A percentile compares a stretch with the other conserved stretches of the same genome.
Evolutionary conservation across 1,140 invertebrate species (phyloP).

Genomic region (Druon quercuslanigerum): DNA sequence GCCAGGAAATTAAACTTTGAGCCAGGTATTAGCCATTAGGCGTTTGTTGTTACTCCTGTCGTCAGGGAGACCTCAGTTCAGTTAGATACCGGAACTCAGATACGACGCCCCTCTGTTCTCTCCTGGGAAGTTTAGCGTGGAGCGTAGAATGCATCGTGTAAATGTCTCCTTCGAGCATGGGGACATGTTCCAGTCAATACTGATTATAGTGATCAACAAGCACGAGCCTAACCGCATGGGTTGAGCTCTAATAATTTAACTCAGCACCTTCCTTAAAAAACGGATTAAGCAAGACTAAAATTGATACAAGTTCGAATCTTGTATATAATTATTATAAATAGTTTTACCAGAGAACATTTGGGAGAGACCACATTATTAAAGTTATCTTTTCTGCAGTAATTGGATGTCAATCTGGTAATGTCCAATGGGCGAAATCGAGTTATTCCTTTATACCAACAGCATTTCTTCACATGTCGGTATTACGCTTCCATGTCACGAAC

Average conservation of each 20-base stretch:
- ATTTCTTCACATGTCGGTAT: constrained; percentile 39
- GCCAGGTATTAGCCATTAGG: constrained; percentile 70
- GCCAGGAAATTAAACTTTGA: constrained; percentile 74
- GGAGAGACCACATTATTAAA: neutral
- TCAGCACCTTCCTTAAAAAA: too few species aligned
- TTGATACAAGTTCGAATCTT: too few species aligned
- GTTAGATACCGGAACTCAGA: constrained; percentile 72
- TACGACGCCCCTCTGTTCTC: constrained; percentile 58
- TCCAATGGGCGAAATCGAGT: constrained; percentile 3
- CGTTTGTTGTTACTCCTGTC: constrained; percentile 72
- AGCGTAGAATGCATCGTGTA: constrained; percentile 63
- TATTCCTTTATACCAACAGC: constrained; percentile 31
- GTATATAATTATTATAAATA: too few species aligned
- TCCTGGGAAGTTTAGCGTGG: constrained; percentile 58
- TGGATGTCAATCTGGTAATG: neutral
- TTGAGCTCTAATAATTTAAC: constrained; percentile 7
- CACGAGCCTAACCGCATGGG: constrained; percentile 41
- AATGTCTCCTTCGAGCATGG: constrained; percentile 61
- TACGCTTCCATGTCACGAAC: constrained; percentile 41
- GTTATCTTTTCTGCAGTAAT: neutral
- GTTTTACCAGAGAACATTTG: too few species aligned
- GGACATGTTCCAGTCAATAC: constrained; percentile 58
- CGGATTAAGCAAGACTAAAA: too few species aligned
- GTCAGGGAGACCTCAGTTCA: constrained; percentile 67
- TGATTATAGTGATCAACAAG: constrained; percentile 42